Conservation (phyloP, 2,113 vertebrate species). For the Phocoena sinus region DNA sequence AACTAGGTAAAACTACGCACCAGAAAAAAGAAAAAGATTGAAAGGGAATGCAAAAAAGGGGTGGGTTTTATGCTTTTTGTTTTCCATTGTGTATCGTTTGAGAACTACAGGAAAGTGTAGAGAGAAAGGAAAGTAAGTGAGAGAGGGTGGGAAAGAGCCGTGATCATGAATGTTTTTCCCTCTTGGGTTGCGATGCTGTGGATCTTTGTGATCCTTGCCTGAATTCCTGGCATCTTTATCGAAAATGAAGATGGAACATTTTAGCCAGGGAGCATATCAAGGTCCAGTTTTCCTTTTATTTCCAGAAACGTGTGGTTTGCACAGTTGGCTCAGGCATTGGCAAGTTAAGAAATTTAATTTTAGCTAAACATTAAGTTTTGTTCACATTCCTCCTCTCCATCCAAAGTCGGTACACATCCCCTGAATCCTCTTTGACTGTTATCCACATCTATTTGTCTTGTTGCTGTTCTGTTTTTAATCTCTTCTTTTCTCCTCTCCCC, state of each 20-base stretch:
- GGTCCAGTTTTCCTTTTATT: background rate
- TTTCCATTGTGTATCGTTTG: background rate
- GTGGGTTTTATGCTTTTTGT: background rate
- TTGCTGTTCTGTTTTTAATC: background rate
- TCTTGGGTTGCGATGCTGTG: accelerated
- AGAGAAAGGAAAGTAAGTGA: background rate
- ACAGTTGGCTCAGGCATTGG: background rate
- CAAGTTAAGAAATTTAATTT: background rate
- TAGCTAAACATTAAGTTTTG: background rate
- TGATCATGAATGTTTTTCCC: background rate
- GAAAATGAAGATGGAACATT: background rate
- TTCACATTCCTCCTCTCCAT: background rate
- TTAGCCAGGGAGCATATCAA: background rate
- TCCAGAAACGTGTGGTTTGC: background rate
- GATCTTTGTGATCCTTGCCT: background rate
- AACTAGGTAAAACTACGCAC: background rate
- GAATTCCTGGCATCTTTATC: background rate
- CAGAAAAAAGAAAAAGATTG: background rate
- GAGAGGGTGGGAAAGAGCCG: background rate
- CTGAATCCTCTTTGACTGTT: background rate
- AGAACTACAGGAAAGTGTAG: background rate
- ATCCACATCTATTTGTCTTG: background rate
- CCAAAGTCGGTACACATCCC: background rate
- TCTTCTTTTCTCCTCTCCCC: background rate
- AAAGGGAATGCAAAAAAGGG: background rate